Percentiles rank a stretch among this genome's conserved stretches.
These are phyloP conservation scores for Yponomeuta evonymella DNA, from an alignment of 2,888 invertebrate species.

Conservation along the genomic window DNA sequence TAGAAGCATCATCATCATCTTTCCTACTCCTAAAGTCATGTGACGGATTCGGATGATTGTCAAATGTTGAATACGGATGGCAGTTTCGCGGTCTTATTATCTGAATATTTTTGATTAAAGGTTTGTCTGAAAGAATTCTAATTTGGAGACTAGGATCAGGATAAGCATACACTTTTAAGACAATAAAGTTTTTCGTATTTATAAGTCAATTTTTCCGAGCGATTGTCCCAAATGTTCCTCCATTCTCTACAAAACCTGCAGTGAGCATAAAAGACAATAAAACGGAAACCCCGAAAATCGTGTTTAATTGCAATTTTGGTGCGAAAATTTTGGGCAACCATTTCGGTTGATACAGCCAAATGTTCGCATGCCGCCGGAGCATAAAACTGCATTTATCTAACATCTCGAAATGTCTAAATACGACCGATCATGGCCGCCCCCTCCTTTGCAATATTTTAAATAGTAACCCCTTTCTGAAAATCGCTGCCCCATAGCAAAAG, in stretches of 20 bases:
- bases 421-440: conserved; percentile 38
- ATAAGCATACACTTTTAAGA: too few relatives aligned
- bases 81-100: too few relatives aligned
- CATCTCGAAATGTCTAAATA: conserved; percentile 24
- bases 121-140: too few relatives aligned
- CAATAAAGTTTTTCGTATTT: too few relatives aligned
- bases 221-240: too few relatives aligned
- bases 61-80: too few relatives aligned
- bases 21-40: too few relatives aligned
- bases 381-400: conserved; percentile 57
- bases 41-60: too few relatives aligned
- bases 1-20: too few relatives aligned
- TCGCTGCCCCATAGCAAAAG: neutral
- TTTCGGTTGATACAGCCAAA: conserved; percentile 43
- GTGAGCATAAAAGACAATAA: neutral
- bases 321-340: conserved; percentile 25
- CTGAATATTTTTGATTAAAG: too few relatives aligned
- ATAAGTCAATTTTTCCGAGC: too few relatives aligned
- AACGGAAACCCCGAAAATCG: neutral
- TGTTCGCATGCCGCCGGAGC: conserved; percentile 56
- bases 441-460: conserved; percentile 65
- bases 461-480: conserved; percentile 45
- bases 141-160: too few relatives aligned
- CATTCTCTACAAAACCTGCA: neutral
- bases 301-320: conserved; percentile 5